Percentiles rank a stretch among this genome's conserved stretches.
Evolutionary conservation across 2,888 invertebrate species (phyloP).

Genomic region (Ophraella communa): DNA sequence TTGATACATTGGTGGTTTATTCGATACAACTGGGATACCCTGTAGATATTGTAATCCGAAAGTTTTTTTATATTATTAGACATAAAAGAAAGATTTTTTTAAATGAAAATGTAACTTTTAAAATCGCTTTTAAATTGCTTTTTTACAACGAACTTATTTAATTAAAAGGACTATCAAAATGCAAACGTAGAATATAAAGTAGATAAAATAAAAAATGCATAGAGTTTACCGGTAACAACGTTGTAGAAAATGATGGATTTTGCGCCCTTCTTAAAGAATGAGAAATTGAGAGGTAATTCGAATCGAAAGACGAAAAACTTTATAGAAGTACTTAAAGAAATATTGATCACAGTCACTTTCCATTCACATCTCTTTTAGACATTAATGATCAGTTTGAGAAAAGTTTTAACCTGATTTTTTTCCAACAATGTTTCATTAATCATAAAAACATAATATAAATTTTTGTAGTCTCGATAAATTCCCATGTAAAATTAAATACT

Average conservation of each 20-base stretch:
- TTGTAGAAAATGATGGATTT: slow-evolving; percentile 14
- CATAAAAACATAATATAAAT: too few relatives aligned
- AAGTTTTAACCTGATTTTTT: slow-evolving; percentile 17
- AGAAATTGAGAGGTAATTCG: slow-evolving; percentile 6
- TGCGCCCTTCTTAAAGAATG: slow-evolving; percentile 6
- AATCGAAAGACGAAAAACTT: slow-evolving; percentile 5
- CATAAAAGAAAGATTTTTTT: too few relatives aligned
- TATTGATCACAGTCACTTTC: slow-evolving; percentile 18
- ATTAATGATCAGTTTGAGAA: slow-evolving; percentile 16
- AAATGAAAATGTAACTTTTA: not conserved
- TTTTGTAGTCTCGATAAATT: too few relatives aligned
- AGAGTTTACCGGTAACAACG: not conserved
- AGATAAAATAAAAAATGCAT: not conserved
- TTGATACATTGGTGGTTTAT: too few relatives aligned
- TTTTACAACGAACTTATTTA: not conserved
- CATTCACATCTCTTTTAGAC: slow-evolving; percentile 15
- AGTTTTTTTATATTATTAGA: too few relatives aligned
- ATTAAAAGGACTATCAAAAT: not conserved
- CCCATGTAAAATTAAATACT: too few relatives aligned
- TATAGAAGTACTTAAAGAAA: slow-evolving; percentile 19
- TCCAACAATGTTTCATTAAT: slow-evolving; percentile 14
- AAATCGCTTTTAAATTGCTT: not conserved
- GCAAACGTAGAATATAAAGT: not conserved
- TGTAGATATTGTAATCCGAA: too few relatives aligned
- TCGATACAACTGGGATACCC: too few relatives aligned